Evolutionary conservation across 2,113 vertebrate species (phyloP).

Genomic region (Delphinus delphis): DNA sequence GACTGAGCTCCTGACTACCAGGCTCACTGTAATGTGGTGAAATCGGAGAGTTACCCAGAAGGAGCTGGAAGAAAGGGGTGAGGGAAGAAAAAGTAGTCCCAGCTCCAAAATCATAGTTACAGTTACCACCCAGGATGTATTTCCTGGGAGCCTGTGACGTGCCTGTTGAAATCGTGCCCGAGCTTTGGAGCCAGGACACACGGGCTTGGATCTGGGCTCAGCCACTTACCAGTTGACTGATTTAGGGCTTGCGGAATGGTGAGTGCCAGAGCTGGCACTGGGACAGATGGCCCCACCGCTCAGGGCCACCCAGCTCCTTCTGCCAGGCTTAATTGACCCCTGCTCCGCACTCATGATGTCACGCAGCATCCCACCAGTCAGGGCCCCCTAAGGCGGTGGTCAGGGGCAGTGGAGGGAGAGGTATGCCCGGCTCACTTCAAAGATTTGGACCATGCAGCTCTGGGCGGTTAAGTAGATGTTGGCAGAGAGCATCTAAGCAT

Average conservation of each 20-base stretch:
- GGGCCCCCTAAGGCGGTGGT: too few species aligned
- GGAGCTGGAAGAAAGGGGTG: neutral
- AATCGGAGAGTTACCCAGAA: neutral
- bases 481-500: constrained; percentile 42
- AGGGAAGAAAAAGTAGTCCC: neutral
- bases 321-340: neutral
- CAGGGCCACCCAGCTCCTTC: neutral
- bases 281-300: neutral
- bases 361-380: neutral
- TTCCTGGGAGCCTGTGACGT: neutral
- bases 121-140: neutral
- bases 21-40: neutral
- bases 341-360: neutral
- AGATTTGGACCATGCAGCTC: neutral
- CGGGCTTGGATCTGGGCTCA: neutral
- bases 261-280: neutral
- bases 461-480: constrained; percentile 53
- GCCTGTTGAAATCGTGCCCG: neutral
- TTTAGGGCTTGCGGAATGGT: neutral
- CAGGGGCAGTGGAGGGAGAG: neutral
- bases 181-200: neutral
- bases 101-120: neutral
- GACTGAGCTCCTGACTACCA: neutral
- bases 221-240: neutral
- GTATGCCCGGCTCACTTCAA: neutral